Percentiles rank a stretch among this genome's conserved stretches.
phyloP scores from a whole-genome alignment of 2,888 invertebrate genomes.

The Drosophila atripex region DNA sequence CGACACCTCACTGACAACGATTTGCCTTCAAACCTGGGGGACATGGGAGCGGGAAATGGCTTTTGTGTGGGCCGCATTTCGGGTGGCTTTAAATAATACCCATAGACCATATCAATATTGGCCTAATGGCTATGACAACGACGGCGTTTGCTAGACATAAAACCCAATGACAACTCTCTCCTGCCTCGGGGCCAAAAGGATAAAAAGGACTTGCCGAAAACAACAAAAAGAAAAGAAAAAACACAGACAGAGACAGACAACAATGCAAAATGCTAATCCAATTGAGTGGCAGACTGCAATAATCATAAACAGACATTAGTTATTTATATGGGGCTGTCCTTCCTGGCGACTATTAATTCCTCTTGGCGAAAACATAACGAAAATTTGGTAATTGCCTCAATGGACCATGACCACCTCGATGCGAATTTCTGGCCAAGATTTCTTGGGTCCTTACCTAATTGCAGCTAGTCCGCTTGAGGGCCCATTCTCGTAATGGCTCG shows the following conservation, averaged over 20 bases:
- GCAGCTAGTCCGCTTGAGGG: conserved; percentile 69
- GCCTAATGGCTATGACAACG: conserved; percentile 56
- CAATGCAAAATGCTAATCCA: conserved; percentile 69
- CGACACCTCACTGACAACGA: conserved; percentile 65
- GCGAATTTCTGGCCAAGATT: conserved; percentile 32
- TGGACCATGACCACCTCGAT: conserved; percentile 33
- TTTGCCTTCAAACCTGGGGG: conserved; percentile 5
- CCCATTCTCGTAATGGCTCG: conserved; percentile 63
- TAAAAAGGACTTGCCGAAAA: conserved; percentile 5
- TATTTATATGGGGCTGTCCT: conserved; percentile 63
- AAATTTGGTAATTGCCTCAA: conserved; percentile 28
- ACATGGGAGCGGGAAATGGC: not conserved
- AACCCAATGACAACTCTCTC: conserved; percentile 73
- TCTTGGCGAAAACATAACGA: conserved; percentile 29
- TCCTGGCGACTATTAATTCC: conserved; percentile 62
- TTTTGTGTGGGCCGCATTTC: not conserved
- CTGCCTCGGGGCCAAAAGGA: conserved; percentile 21
- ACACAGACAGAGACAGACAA: conserved; percentile 23
- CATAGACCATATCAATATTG: conserved; percentile 61
- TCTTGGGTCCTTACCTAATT: conserved; percentile 59
- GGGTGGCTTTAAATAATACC: conserved; percentile 21
- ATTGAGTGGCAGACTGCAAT: conserved; percentile 67
- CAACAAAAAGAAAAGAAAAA: not conserved
- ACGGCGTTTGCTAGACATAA: conserved; percentile 51
- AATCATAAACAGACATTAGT: conserved; percentile 79